Evolutionary conservation across 2,113 vertebrate species (phyloP).

Genomic region (Crocuta crocuta): DNA sequence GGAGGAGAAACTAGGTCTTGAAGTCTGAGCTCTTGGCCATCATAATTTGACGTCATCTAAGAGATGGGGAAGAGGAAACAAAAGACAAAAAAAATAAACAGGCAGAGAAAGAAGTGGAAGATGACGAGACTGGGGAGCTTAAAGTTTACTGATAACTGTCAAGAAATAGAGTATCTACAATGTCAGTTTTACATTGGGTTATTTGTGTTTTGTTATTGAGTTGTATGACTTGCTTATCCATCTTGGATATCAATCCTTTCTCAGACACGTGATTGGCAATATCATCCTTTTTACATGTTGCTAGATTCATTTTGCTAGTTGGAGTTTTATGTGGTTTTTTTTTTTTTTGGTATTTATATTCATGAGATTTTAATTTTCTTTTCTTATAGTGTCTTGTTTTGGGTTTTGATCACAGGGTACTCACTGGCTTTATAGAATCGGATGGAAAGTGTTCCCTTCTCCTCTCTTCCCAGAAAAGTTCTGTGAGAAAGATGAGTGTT

Average conservation of each 20-base stretch:
- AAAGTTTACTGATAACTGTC: background rate
- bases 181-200: background rate
- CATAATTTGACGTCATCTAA: background rate
- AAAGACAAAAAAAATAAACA: background rate
- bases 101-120: background rate
- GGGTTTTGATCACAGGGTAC: background rate
- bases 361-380: background rate
- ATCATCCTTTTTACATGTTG: background rate
- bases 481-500: background rate
- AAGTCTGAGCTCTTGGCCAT: background rate
- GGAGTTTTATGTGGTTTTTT: background rate
- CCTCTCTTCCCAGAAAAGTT: background rate
- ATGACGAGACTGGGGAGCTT: background rate
- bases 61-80: background rate
- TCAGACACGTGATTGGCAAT: background rate
- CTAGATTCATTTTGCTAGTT: background rate
- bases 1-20: background rate
- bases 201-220: background rate
- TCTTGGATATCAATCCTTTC: background rate
- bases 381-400: background rate
- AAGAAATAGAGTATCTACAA: background rate
- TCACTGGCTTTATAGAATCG: background rate
- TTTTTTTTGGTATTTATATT: background rate
- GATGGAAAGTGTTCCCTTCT: background rate
- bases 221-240: background rate